Percentiles rank a stretch among this genome's conserved stretches.
Conservation (phyloP, 1,140 invertebrate genomes). For the Thereuonema tuberculata region DNA sequence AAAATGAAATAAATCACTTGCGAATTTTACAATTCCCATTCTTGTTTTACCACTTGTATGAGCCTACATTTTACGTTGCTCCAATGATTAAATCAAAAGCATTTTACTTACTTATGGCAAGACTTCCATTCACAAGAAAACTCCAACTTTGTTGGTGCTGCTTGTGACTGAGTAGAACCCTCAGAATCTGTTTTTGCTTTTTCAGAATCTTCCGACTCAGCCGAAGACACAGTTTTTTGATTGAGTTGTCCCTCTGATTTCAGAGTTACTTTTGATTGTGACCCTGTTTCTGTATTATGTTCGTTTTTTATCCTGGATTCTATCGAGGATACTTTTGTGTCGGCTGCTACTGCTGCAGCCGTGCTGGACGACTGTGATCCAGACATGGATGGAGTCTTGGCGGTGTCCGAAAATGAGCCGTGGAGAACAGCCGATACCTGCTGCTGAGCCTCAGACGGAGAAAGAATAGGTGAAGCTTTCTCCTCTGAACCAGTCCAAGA, state of each 20-base stretch:
- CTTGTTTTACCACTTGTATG: too few relatives aligned
- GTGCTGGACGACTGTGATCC: not conserved
- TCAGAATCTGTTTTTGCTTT: too few relatives aligned
- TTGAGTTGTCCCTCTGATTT: not conserved
- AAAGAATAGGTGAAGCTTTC: not conserved
- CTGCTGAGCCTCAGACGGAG: conserved; percentile 4
- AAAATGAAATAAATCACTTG: too few relatives aligned
- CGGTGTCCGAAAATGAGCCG: not conserved
- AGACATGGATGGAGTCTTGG: not conserved
- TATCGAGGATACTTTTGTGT: too few relatives aligned
- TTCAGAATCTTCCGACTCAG: too few relatives aligned
- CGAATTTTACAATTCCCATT: too few relatives aligned
- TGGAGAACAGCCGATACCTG: conserved; percentile 1
- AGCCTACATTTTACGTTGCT: too few relatives aligned
- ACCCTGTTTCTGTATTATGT: too few relatives aligned
- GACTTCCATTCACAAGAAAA: conserved; percentile 86
- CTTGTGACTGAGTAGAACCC: too few relatives aligned
- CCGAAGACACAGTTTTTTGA: too few relatives aligned
- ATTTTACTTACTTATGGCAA: conserved; percentile 59
- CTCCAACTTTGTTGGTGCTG: conserved; percentile 16
- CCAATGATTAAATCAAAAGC: too few relatives aligned
- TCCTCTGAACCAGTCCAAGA: not conserved
- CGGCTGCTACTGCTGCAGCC: not conserved
- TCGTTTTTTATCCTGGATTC: not conserved
- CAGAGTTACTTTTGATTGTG: conserved; percentile 3